Base-by-base conservation (phyloP, 1,140 invertebrate species). In the Venustaconcha ellipsiformis region DNA sequence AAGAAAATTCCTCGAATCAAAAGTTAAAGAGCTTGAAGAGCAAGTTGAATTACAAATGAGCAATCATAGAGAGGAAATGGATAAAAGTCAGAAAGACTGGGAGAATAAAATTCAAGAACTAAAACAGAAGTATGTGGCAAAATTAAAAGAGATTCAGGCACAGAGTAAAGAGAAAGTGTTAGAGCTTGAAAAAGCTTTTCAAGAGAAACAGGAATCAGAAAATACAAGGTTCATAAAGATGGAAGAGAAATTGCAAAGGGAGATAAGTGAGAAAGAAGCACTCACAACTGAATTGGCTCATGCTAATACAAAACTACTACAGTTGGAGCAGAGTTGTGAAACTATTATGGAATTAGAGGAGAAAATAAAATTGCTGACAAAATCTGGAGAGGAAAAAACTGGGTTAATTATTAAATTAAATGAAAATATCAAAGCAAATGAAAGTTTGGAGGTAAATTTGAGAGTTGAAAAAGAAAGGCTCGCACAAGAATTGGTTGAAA, bases 231-330 rank as follows among this genome's bases (percentile, higher is more conserved):
- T 82, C 4, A 64, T 6, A 20, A 59, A 60, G 3, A 18, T 78
- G 14, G 78, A 80, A 58, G 72, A 73, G 70, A 64, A 76, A 64
- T 30, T 79, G 15, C 26, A 67, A 57, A 55, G 65, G 57, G 80
- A 82, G 58, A 77, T 59, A 62, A 55, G 60, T 17, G 81, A 81
- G 58, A 86, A 87, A 64, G 85, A 84, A 63, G 82, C 76, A 14
- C 72, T 87, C 20, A 80, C 82, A n/a, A 70, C 74, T 30, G 85
- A 88, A 69, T 76, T 88, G 56, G 74, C 80, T 67, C 76, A 82
- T 58, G 84, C 84, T n/a, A 88, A 88, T 63, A 88, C 85, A 0
- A 82, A 84, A 59, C 74, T 88, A 4, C 69, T 86, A 18, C 85
- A 88, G 60, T 59, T 88, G 14, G 78, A 88, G 60, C 84, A 86